Conservation (phyloP, 2,113 vertebrate species). For the Neopipo cinnamomea region DNA sequence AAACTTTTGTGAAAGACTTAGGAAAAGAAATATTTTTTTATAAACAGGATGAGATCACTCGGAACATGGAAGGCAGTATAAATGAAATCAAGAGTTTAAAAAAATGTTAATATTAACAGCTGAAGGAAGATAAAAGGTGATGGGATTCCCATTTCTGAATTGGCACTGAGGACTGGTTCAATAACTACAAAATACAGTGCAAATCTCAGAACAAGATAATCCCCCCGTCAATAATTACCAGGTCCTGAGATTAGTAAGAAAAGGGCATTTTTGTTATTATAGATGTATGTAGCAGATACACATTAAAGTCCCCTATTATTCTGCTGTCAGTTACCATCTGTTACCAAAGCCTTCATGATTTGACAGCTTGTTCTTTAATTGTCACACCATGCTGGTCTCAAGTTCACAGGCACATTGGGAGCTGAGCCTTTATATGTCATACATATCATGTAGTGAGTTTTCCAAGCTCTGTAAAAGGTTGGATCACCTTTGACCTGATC, state of each 20-base stretch:
- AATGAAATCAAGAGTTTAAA: not conserved
- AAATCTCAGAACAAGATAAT: not conserved
- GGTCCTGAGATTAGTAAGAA: not conserved
- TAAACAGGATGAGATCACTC: not conserved
- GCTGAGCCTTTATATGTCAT: not conserved
- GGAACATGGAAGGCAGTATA: not conserved
- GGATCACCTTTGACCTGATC: not conserved
- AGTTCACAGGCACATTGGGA: not conserved
- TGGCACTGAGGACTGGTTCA: not conserved
- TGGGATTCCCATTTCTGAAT: not conserved
- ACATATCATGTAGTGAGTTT: not conserved
- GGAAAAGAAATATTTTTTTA: not conserved
- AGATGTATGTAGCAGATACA: not conserved
- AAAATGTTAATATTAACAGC: not conserved
- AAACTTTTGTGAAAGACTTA: not conserved
- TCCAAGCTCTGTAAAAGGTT: not conserved
- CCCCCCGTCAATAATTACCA: not conserved
- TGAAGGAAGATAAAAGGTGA: not conserved
- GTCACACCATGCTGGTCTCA: not conserved
- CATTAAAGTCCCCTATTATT: not conserved
- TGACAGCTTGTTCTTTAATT: not conserved
- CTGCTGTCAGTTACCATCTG: not conserved
- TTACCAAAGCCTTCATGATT: not conserved
- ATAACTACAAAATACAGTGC: not conserved
- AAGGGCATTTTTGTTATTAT: not conserved